Base-by-base conservation (phyloP, 1,140 invertebrate genomes). In the Aporrectodea caliginosa region DNA sequence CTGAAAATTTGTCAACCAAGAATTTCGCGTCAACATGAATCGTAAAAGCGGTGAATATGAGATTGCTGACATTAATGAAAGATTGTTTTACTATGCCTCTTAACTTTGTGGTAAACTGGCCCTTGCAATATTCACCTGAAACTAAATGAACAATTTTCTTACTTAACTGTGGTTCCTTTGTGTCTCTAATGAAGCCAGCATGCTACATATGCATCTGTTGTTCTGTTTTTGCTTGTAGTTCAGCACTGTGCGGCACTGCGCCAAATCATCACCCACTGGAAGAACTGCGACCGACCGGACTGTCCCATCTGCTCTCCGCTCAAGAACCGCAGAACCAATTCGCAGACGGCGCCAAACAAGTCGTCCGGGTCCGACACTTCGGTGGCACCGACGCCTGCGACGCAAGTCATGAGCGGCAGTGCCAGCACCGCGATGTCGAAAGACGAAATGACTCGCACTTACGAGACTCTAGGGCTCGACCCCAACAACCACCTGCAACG, bases 241-340 rank as follows among this genome's bases (percentile, higher is more conserved):
- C 93, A 97, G 33, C 98, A 99, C 86, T 99, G 98, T 90, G 97
- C 96, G 78, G 99, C 97, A 30, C 99, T 97, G 0, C 90, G 97
- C 80, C 97, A 99, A 90, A 99, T 99, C 35, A 97, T 99, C 79
- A 94, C 94, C 81, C 98, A 99, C 88, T 99, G 98, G 96, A 99
- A 98, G 89, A 96, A 98, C 86, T 99, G 98, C 89, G 92, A 92
- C 29, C 91, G 96, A 80, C 92, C 91, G 83, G 97, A 98, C 89
- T 99, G 98, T 91, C 96, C 97, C 34, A 96, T 99, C 16, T 99
- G 98, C 90, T 92, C 96, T 84, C 97, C 98, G 1, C 90, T 99
- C 34, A 98, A 99, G 85, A 94, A 97, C 89, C 94, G 94, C 32
- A 94, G 96, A 58, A 6, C 43, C 22, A 12, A 12, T 6, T 58